phyloP scores from a whole-genome alignment of 2,113 vertebrate genomes.

The Ammodytes marinus region DNA sequence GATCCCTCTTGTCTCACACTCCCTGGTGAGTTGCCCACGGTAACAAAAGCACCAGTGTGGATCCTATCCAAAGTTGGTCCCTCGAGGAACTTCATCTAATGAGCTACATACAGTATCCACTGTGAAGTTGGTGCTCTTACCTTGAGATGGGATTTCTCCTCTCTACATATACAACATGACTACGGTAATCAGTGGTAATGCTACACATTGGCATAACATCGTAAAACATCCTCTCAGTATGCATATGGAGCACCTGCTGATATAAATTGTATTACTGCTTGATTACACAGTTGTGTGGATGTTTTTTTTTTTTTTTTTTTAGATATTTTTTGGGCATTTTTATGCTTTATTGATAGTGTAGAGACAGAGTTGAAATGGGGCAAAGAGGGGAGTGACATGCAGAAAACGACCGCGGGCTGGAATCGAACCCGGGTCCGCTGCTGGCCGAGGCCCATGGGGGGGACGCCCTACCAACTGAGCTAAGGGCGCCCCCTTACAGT shows the following conservation, averaged over 20 bases:
- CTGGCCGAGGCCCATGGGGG: too few relatives aligned
- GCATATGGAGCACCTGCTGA: slow-evolving; percentile 35
- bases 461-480: too few relatives aligned
- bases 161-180: slow-evolving; percentile 8
- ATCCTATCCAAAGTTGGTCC: slow-evolving; percentile 55
- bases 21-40: slow-evolving; percentile 62
- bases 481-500: background rate
- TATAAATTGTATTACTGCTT: slow-evolving; percentile 46
- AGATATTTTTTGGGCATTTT: too few relatives aligned
- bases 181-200: slow-evolving; percentile 46
- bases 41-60: slow-evolving; percentile 65
- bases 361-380: too few relatives aligned
- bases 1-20: slow-evolving; percentile 56
- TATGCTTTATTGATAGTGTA: too few relatives aligned
- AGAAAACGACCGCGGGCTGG: too few relatives aligned
- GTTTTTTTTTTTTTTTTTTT: background rate
- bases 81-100: slow-evolving; percentile 68
- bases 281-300: slow-evolving; percentile 37
- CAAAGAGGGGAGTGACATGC: too few relatives aligned
- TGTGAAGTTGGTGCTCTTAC: slow-evolving; percentile 65
- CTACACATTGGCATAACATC: slow-evolving; percentile 46
- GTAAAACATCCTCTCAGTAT: slow-evolving; percentile 32
- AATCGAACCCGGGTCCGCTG: too few relatives aligned
- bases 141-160: slow-evolving; percentile 58
- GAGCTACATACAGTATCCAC: slow-evolving; percentile 67